A percentile compares a stretch with the other conserved stretches of the same genome.
Conservation (phyloP, 1,140 invertebrate species). For the Cherax destructor region DNA sequence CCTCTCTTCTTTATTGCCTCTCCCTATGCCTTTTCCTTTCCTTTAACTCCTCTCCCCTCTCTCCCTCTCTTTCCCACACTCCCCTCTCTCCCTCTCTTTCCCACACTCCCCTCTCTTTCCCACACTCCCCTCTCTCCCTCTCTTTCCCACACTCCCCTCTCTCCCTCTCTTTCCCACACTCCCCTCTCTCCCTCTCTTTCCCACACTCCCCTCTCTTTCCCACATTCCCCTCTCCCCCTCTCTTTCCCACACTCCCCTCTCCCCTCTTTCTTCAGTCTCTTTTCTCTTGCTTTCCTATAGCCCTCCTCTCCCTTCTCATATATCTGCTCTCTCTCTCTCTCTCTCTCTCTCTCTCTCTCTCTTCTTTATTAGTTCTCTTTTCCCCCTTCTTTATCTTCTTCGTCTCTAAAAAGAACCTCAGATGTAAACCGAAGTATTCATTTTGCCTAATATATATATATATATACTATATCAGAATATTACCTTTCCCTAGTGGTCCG, state of each 20-base stretch:
- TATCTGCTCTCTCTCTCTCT: neutral
- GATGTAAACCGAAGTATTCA: too few relatives aligned
- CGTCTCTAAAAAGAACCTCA: neutral
- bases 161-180: neutral
- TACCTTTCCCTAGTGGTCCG: too few relatives aligned
- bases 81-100: neutral
- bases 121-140: neutral
- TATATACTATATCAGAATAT: too few relatives aligned
- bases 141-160: neutral
- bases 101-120: neutral
- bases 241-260: neutral
- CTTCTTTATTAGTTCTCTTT: neutral
- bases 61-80: neutral
- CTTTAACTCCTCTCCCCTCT: neutral
- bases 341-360: neutral
- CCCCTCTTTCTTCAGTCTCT: neutral
- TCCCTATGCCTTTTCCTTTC: neutral
- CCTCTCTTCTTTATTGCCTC: neutral
- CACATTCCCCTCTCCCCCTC: too few relatives aligned
- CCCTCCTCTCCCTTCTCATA: neutral
- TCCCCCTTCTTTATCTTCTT: neutral
- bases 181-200: neutral
- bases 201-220: neutral
- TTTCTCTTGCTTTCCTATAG: neutral
- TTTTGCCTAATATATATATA: too few relatives aligned